phyloP scores from a whole-genome alignment of 2,888 invertebrate species.

The Protula sp. region DNA sequence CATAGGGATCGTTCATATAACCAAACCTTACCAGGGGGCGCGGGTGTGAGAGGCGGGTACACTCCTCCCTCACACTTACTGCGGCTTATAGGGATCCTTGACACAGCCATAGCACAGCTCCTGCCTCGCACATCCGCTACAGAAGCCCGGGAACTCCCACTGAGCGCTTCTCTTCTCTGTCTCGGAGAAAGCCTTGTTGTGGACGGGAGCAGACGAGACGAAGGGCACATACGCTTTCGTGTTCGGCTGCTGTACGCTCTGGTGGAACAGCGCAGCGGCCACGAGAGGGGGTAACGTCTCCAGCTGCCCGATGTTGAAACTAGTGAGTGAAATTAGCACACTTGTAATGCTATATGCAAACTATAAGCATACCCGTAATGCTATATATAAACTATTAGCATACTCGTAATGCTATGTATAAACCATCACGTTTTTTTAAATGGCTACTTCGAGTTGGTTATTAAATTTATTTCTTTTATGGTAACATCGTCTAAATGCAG shows the following conservation, averaged over 20 bases:
- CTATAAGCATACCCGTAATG: too few species aligned
- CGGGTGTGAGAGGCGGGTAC: too few species aligned
- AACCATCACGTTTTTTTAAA: too few species aligned
- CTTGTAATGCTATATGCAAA: too few species aligned
- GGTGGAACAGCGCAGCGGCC: conserved; percentile 2
- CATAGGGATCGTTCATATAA: too few species aligned
- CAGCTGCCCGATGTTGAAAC: conserved; percentile 4
- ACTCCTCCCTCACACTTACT: too few species aligned
- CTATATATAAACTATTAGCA: too few species aligned
- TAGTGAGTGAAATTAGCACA: not conserved
- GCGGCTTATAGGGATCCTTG: conserved; percentile 29
- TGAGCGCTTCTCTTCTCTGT: conserved; percentile 27
- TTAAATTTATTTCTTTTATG: too few species aligned
- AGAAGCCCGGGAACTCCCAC: conserved; percentile 38
- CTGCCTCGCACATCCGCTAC: conserved; percentile 31
- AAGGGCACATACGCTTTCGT: not conserved
- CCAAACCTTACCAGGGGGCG: too few species aligned
- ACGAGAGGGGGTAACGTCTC: conserved; percentile 4
- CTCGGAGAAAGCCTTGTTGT: not conserved
- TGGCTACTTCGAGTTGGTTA: too few species aligned
- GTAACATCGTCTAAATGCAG: too few species aligned
- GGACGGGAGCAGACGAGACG: not conserved
- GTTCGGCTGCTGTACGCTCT: not conserved
- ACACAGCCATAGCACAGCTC: conserved; percentile 44
- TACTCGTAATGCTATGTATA: too few species aligned